These are phyloP conservation scores for Halictus quadricinctus DNA, from an alignment of 2,888 invertebrate species.

Conservation along the genomic window DNA sequence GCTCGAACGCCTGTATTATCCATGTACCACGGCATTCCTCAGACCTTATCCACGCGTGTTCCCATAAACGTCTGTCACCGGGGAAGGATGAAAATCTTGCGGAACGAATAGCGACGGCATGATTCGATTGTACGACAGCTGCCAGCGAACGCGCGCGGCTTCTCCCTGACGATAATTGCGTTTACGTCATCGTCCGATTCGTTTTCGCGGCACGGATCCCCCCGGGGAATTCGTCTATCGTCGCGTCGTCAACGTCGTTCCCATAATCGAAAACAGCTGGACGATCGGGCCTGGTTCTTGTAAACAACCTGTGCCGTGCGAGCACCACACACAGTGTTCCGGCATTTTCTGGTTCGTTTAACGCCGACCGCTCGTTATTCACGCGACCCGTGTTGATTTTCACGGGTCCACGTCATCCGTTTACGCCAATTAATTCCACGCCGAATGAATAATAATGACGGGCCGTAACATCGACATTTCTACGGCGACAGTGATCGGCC, in stretches of 20 bases:
- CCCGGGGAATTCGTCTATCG: constrained; percentile 25
- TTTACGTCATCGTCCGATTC: constrained; percentile 59
- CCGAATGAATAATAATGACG: constrained; percentile 56
- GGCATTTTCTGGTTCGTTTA: constrained; percentile 54
- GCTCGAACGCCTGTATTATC: neutral
- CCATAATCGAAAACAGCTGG: constrained; percentile 29
- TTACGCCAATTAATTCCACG: constrained; percentile 50
- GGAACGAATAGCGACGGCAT: constrained; percentile 49
- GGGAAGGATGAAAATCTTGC: constrained; percentile 44
- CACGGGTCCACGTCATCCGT: constrained; percentile 41
- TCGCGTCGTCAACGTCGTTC: constrained; percentile 14
- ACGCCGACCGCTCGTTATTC: constrained; percentile 33
- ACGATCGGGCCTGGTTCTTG: constrained; percentile 32
- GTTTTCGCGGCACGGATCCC: constrained; percentile 44
- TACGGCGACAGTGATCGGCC: neutral
- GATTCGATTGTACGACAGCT: constrained; percentile 64
- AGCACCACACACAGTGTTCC: neutral
- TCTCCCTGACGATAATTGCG: constrained; percentile 56
- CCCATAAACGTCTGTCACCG: constrained; percentile 40
- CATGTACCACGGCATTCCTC: neutral
- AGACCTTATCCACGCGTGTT: neutral
- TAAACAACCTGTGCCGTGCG: constrained; percentile 21
- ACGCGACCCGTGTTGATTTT: constrained; percentile 55
- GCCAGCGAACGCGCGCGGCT: constrained; percentile 49
- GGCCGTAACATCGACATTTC: constrained; percentile 19